Percentiles rank a stretch among this genome's conserved stretches.
Conservation (phyloP, 2,797 vertebrate species). For the Scleropages formosus region DNA sequence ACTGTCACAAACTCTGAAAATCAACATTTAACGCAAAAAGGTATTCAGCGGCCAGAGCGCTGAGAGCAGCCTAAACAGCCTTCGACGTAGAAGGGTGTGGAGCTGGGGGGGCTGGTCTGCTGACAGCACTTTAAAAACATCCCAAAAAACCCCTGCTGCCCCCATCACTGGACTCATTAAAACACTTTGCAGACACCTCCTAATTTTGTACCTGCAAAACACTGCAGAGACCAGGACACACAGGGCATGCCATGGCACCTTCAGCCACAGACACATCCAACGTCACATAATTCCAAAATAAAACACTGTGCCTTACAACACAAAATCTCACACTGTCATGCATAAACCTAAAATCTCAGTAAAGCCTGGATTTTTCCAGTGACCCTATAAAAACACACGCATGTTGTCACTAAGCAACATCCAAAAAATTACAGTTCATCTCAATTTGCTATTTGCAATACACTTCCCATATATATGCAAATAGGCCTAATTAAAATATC, state of each 20-base stretch:
- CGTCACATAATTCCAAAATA: no score
- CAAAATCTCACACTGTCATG: neutral
- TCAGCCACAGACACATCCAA: no score
- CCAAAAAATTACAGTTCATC: constrained; percentile 37
- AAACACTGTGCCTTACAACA: no score
- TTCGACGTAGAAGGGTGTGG: neutral
- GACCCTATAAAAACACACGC: constrained; percentile 30
- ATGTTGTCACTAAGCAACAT: constrained; percentile 43
- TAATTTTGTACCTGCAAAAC: no score
- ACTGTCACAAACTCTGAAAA: no score
- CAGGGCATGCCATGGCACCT: no score
- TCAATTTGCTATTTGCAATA: constrained; percentile 13
- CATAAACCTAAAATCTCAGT: constrained; percentile 16
- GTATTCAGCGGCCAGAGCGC: no score
- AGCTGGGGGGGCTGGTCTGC: neutral
- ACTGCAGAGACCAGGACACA: constrained; percentile 52
- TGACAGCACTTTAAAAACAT: constrained; percentile 65
- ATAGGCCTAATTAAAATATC: constrained; percentile 71
- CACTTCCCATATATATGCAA: constrained; percentile 48
- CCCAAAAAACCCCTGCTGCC: constrained; percentile 79
- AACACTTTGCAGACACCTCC: constrained; percentile 72
- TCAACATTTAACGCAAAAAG: no score
- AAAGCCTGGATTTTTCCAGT: neutral
- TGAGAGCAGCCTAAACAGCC: neutral
- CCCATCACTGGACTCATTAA: constrained; percentile 80